Base-by-base conservation (phyloP, 2,113 vertebrate species). In the Mola mola region DNA sequence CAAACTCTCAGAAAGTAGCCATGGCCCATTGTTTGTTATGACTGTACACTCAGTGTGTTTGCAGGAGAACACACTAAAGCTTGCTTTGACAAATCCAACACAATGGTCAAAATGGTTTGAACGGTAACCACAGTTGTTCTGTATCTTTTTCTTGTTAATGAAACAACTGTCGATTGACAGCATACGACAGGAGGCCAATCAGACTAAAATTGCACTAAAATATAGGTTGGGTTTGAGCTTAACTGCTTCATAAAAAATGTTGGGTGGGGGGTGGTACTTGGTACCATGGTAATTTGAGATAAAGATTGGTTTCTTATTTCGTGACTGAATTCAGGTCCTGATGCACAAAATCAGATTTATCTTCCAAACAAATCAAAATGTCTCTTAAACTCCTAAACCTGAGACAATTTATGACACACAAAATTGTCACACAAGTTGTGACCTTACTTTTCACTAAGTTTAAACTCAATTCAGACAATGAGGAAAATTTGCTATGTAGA, bases 401-500 rank as follows among this genome's bases (percentile, higher is more conserved):
- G 28, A 17, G 3, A 13, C 20, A 16, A 57, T 9, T 47, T 29
- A 22, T 34, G 49, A 53, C 51, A 58, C 25, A 48, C n/a, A n/a
- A n/a, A n/a, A n/a, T n/a, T n/a, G n/a, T n/a, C n/a, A 56, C 12
- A 68, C 50, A 67, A 57, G 66, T 24, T 3, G 37, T 25, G 47
- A 48, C 52, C 8, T 65, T n/a, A n/a, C n/a, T 57, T 68, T 17
- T 56, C 19, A 46, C 34, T 21, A 26, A 1, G 17, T 56, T 61
- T 28, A 22, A 24, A 20, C 36, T 49, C 53, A 53, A 81, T 43
- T 34, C 47, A 12, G 44, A 60, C 62, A 57, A 26, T 26, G 19
- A 26, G 49, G 22, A 43, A 49, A 12, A 49, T 82, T 69, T 62
- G 41, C 68, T 25, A 50, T 59, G 47, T 67, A 36, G 16, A 61